Percentiles rank a stretch among this genome's conserved stretches.
Evolutionary conservation across 2,113 vertebrate species (phyloP).

Genomic region (Meriones unguiculatus): DNA sequence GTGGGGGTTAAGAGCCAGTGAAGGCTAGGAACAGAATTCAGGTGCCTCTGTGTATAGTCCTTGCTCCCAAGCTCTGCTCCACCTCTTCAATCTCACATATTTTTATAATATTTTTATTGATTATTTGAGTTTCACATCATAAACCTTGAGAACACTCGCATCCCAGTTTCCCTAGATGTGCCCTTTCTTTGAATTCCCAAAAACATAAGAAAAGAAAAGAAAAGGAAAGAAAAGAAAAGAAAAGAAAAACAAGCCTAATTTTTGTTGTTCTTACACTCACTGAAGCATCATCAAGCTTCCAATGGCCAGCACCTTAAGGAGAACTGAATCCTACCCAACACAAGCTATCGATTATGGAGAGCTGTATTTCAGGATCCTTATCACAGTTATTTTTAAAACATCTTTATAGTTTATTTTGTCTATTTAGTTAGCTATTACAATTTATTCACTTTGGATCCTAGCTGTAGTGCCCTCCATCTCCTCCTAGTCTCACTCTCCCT

Average conservation of each 20-base stretch:
- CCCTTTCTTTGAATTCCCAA: neutral
- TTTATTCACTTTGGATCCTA: too few species aligned
- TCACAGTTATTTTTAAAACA: neutral
- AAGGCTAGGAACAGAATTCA: neutral
- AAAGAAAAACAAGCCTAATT: neutral
- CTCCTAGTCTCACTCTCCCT: too few species aligned
- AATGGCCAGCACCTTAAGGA: neutral
- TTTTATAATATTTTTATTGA: neutral
- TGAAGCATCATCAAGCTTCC: neutral
- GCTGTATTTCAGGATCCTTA: neutral
- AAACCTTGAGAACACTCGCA: accelerated
- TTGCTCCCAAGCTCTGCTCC: neutral
- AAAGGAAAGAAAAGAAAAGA: too few species aligned
- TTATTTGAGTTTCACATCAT: neutral
- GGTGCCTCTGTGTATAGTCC: neutral
- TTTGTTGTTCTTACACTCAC: neutral
- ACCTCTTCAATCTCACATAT: neutral
- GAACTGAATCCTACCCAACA: neutral
- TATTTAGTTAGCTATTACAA: too few species aligned
- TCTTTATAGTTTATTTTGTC: too few species aligned
- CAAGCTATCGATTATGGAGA: neutral
- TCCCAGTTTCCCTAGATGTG: neutral
- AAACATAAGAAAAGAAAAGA: too few species aligned
- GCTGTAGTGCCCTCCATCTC: too few species aligned
- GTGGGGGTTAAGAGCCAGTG: neutral